Base-by-base conservation (phyloP, 2,113 vertebrate genomes). In the Peucedramus taeniatus region DNA sequence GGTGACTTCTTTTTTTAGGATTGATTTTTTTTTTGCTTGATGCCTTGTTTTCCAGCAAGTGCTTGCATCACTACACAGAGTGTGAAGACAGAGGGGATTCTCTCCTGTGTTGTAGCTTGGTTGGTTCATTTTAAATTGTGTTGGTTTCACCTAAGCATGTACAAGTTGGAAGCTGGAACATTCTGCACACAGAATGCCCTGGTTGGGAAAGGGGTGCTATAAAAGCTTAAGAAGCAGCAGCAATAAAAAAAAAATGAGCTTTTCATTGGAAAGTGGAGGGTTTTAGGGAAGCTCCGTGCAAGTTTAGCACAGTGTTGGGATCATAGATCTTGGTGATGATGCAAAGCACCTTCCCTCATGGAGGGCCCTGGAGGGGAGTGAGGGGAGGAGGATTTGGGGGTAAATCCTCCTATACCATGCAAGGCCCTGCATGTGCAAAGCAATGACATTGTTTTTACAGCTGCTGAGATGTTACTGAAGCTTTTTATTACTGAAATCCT, bases 321-420 rank as follows among this genome's bases (percentile, higher is more conserved):
- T 60, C 0, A 0, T 15, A 50, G 47, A 9, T 56, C 28, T 3
- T 39, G 40, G 57, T 47, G 53, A 63, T 19, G 14, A 7, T 21
- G 11, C 13, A 35, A 33, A 79, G 37, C 24, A 8, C n/a, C 61
- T 84, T 22, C 11, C 13, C n/a, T 68, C 44, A 8, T 15, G 40
- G 50, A 19, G 39, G 4, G 10, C 50, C 10, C 39, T 70, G 4
- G 6, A 42, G 9, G 28, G 23, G 7, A 45, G 3, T 11, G 21
- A 83, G 21, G 35, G 40, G 14, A 37, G 31, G 8, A n/a, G 35
- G 33, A 42, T 71, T 50, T 82, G 28, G 17, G 30, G 33, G 12
- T 50, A 33, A 74, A 61, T 42, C 31, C 33, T 44, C 16, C 17
- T n/a, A 13, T 5, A 8, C 27, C 12, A 18, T 2, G 0, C 27